These are phyloP conservation scores for Sycobia sp. DNA, from an alignment of 1,140 invertebrate genomes.

Conservation along the genomic window DNA sequence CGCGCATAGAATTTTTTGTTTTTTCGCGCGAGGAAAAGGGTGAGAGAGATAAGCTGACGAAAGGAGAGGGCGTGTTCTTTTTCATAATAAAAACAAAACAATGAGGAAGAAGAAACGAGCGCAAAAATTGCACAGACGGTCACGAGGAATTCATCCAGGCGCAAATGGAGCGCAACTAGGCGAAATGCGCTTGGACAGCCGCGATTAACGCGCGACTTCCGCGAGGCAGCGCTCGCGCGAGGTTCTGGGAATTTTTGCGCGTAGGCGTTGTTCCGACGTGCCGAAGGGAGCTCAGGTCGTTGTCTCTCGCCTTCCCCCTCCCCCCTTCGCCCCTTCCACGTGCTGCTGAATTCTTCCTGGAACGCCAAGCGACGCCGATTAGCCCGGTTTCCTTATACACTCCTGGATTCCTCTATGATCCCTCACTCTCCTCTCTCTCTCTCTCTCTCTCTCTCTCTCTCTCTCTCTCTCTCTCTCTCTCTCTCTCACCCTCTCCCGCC, in stretches of 20 bases:
- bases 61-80: no score
- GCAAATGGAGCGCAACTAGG: background rate
- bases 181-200: background rate
- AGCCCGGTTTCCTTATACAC: no score
- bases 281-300: no score
- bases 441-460: background rate
- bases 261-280: background rate
- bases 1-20: no score
- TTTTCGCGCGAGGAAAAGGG: no score
- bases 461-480: background rate
- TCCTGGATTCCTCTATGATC: background rate
- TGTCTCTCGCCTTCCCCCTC: background rate
- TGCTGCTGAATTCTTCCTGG: no score
- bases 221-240: background rate
- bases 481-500: no score
- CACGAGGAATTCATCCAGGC: background rate
- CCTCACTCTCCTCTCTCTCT: background rate
- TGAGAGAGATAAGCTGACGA: no score
- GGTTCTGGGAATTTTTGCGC: background rate
- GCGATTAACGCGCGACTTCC: conserved; percentile 18
- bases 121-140: background rate
- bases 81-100: no score
- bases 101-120: background rate
- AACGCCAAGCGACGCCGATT: background rate
- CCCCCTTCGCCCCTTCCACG: no score